A percentile compares a stretch with the other conserved stretches of the same genome.
phyloP scores from a whole-genome alignment of 2,888 invertebrate genomes.

The Malachius bipustulatus region DNA sequence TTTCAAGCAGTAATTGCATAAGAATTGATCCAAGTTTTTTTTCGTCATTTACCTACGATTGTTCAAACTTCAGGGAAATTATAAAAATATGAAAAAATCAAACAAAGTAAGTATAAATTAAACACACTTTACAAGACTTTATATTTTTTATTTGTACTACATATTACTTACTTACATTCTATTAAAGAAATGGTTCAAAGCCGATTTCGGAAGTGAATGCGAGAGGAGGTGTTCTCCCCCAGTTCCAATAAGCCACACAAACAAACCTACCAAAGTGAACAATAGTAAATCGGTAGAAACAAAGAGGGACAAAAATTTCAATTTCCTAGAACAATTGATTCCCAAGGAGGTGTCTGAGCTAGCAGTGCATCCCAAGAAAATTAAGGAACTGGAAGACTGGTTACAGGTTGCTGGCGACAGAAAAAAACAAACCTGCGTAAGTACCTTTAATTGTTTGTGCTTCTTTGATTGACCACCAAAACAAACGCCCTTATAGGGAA shows the following conservation, averaged over 20 bases:
- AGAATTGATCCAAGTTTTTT: too few species aligned
- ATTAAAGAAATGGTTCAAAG: conserved; percentile 22
- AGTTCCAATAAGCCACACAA: conserved; percentile 5
- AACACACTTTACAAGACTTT: too few species aligned
- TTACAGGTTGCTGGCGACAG: conserved; percentile 31
- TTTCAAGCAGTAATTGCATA: too few species aligned
- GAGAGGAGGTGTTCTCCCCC: background rate
- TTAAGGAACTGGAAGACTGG: conserved; percentile 62
- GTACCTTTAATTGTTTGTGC: too few species aligned
- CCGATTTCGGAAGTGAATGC: conserved; percentile 16
- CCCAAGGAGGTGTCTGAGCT: conserved; percentile 50
- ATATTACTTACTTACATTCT: too few species aligned
- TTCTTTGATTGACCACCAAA: too few species aligned
- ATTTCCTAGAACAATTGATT: conserved; percentile 50
- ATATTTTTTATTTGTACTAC: too few species aligned
- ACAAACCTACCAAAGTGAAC: background rate
- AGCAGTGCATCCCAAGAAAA: conserved; percentile 63
- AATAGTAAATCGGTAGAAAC: background rate
- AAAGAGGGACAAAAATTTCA: conserved; percentile 25
- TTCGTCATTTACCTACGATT: too few species aligned
- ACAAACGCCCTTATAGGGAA: too few species aligned
- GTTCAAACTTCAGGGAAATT: too few species aligned
- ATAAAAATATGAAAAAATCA: too few species aligned
- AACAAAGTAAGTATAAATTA: too few species aligned
- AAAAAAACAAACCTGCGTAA: conserved; percentile 11